A percentile compares a stretch with the other conserved stretches of the same genome.
These are phyloP conservation scores for Argyresthia goedartella DNA, from an alignment of 2,888 invertebrate species.

Conservation along the genomic window DNA sequence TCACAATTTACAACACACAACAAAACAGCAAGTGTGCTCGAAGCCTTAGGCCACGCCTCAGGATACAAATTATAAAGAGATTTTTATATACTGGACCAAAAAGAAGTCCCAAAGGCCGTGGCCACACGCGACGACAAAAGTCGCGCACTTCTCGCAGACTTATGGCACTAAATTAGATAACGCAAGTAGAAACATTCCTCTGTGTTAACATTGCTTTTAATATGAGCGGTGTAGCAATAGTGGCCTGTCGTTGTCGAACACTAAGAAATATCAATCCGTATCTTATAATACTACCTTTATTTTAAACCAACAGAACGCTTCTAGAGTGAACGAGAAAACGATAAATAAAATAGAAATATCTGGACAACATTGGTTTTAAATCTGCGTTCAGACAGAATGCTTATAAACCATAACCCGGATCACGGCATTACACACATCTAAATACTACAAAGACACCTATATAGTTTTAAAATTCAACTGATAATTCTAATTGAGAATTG, in stretches of 20 bases:
- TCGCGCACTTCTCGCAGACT: conserved; percentile 9
- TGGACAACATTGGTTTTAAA: too few relatives aligned
- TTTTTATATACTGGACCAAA: too few relatives aligned
- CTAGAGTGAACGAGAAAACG: neutral
- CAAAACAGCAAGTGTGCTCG: neutral
- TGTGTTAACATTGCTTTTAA: conserved; percentile 13
- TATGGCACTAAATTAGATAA: conserved; percentile 21
- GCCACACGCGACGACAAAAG: neutral
- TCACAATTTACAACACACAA: neutral
- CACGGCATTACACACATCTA: neutral
- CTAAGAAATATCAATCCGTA: neutral
- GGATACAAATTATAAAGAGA: neutral
- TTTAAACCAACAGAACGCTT: neutral
- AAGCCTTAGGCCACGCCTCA: neutral
- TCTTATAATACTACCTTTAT: neutral
- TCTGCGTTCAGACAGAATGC: too few relatives aligned
- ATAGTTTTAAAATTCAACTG: neutral
- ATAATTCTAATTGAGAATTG: neutral
- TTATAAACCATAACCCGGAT: neutral
- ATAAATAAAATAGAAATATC: too few relatives aligned
- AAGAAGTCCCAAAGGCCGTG: neutral
- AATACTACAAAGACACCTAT: neutral
- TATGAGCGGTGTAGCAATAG: conserved; percentile 8
- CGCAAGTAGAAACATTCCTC: conserved; percentile 16
- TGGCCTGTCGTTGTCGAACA: neutral